Percentiles rank a stretch among this genome's conserved stretches.
These are phyloP conservation scores for Epinotia demarniana DNA, from an alignment of 2,888 invertebrate genomes.

Conservation along the genomic window DNA sequence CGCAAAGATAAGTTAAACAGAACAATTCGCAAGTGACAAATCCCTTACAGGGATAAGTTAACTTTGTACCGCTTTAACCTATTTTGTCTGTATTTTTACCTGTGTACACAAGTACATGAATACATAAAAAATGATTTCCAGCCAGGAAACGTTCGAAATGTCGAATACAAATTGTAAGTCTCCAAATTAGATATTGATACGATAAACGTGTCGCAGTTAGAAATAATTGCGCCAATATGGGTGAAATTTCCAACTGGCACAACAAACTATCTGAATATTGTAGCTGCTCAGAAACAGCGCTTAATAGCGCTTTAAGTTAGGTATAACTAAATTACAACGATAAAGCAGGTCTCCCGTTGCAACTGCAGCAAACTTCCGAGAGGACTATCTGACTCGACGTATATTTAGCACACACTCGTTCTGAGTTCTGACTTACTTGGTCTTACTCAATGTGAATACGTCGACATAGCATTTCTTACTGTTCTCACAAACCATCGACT, in stretches of 20 bases:
- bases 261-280: neutral
- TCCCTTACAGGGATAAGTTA: no score
- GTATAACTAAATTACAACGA: neutral
- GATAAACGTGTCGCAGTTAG: neutral
- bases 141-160: neutral
- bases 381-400: neutral
- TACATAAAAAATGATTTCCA: no score
- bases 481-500: no score
- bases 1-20: no score
- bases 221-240: neutral
- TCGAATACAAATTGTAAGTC: neutral
- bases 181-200: neutral
- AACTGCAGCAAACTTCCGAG: slow-evolving; percentile 3
- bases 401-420: neutral
- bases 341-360: neutral
- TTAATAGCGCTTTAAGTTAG: slow-evolving; percentile 15
- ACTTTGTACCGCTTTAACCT: no score
- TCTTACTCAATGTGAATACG: no score
- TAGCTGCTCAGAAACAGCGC: slow-evolving; percentile 6
- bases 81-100: no score
- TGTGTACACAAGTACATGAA: no score
- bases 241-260: neutral
- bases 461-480: no score
- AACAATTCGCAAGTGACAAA: no score
- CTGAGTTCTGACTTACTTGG: no score